Evolutionary conservation across 2,888 invertebrate species (phyloP), one percentile per base, ranked within the genome.

Genomic region (Anarsia innoxiella): DNA sequence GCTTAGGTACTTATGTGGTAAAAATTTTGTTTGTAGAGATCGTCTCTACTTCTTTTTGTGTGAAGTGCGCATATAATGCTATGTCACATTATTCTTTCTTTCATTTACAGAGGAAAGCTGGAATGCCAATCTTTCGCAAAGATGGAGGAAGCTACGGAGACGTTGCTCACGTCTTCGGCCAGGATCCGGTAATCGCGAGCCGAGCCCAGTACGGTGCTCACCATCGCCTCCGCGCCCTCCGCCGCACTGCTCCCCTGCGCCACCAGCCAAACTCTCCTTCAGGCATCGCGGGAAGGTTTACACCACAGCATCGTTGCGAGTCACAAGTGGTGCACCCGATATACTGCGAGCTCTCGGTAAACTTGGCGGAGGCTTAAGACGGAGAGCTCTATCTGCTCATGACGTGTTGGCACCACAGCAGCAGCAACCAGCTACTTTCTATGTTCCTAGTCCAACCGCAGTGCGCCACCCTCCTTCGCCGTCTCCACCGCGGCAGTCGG

Each of bases 81-180:
- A 25, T 25, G 25, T 25, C 5, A 5, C 5, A 9, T n/a, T 2
- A 25, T 25, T 25, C 5, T 25, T 25, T n/a, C 2, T 32, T n/a
- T 13, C 9, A n/a, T 47, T 88, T 86, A 51, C 87, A 91, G 91
- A 91, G 68, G 86, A 91, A 64, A 87, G 88, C 59, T 90, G 90
- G 90, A 91, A 91, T 67, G 90, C 91, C 48, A 91, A 90, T 61
- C 86, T 92, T 48, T 90, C 91, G 32, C 91, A 92, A 68, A 86
- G 91, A 78, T 92, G 92, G 92, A 85, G 91, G 51, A 88, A 91
- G 59, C 78, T 92, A 42, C 87, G 91, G 16, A 86, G 91, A 40
- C 87, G 91, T 51, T 92, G 91, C 66, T 88, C 89, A 36, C 86
- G 91, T 35, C 78, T 91, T 42, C 86, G 91, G 50, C 91, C 91